phyloP scores from a whole-genome alignment of 2,797 vertebrate genomes.

The Phylloscopus collybita region DNA sequence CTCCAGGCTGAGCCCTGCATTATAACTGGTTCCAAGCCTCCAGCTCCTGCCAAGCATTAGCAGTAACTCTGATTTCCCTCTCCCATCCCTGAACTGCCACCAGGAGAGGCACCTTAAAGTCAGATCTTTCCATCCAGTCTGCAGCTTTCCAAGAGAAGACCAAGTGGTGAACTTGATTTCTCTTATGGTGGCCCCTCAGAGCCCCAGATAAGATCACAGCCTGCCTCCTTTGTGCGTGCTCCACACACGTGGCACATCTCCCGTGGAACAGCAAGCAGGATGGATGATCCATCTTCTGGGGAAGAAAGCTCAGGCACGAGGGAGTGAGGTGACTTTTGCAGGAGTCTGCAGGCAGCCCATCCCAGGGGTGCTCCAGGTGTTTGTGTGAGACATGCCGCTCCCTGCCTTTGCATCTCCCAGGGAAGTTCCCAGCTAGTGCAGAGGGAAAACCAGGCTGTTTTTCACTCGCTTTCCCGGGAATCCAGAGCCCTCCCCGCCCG shows the following conservation, averaged over 20 bases:
- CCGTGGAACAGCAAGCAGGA: rapidly evolving
- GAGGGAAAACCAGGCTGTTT: not conserved
- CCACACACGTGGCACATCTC: rapidly evolving
- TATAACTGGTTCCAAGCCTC: not conserved
- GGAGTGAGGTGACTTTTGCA: not conserved
- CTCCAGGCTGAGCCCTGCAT: not conserved
- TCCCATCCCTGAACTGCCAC: not conserved
- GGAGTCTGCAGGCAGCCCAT: not conserved
- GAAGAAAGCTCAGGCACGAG: not conserved
- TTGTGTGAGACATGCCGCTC: not conserved
- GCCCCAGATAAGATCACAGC: not conserved
- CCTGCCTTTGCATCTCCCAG: not conserved
- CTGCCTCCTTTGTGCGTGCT: not conserved
- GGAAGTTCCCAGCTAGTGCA: not conserved
- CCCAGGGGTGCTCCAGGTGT: not conserved
- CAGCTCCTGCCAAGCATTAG: not conserved
- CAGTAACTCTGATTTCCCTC: not conserved
- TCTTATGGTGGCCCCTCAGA: not conserved
- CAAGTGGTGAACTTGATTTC: not conserved
- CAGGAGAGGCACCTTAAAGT: not conserved
- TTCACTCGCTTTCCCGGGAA: not conserved
- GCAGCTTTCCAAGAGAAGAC: not conserved
- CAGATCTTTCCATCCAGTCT: not conserved
- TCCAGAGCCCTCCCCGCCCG: not conserved
- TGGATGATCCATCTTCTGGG: not conserved